These are phyloP conservation scores for Elymnias hypermnestra DNA, from an alignment of 1,140 invertebrate species.

Conservation along the genomic window DNA sequence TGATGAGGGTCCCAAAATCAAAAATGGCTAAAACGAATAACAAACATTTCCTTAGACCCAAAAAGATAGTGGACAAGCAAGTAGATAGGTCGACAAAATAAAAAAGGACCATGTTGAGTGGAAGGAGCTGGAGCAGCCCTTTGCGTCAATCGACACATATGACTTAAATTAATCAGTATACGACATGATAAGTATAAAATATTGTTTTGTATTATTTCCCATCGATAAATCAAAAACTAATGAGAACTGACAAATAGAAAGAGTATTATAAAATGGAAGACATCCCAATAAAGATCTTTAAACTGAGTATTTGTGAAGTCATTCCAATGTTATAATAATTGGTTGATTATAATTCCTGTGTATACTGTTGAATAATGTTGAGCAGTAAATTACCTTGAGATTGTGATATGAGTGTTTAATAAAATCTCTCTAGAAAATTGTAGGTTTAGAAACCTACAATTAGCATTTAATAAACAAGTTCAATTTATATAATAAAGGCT, in stretches of 20 bases:
- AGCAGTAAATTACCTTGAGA: slow-evolving; percentile 54
- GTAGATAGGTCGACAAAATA: no score
- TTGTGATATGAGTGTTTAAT: slow-evolving; percentile 74
- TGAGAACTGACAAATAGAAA: slow-evolving; percentile 63
- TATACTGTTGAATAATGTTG: slow-evolving; percentile 59
- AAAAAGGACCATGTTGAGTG: no score
- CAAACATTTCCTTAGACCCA: no score
- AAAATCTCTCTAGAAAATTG: slow-evolving; percentile 60
- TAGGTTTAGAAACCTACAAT: slow-evolving; percentile 41
- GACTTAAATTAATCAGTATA: no score
- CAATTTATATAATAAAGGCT: no score
- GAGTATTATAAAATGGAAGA: slow-evolving; percentile 32
- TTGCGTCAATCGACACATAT: no score
- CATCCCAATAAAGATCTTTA: slow-evolving; percentile 7
- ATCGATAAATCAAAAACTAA: slow-evolving; percentile 43
- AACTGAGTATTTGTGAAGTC: slow-evolving; percentile 30
- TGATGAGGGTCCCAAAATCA: no score
- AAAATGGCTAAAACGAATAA: no score
- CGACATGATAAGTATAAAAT: no score
- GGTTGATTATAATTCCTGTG: slow-evolving; percentile 50
- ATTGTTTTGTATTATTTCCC: no score
- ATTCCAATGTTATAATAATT: slow-evolving; percentile 60
- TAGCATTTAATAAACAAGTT: slow-evolving; percentile 30
- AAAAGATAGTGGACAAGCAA: no score
- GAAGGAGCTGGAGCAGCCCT: no score